These are phyloP conservation scores for Brachionus angularis DNA, from an alignment of 1,140 invertebrate genomes.

Conservation along the genomic window DNA sequence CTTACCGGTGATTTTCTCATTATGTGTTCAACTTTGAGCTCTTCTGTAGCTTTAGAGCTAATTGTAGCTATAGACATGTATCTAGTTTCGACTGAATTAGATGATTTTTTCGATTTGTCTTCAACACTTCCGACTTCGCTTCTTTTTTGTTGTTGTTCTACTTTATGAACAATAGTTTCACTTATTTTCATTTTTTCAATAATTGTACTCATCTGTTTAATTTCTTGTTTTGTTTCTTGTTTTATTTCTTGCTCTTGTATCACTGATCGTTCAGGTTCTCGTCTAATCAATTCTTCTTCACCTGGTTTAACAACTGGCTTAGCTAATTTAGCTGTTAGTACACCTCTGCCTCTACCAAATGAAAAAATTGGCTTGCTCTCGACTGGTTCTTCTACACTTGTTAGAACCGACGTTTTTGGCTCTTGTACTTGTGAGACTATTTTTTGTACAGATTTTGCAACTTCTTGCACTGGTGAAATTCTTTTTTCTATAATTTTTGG, in stretches of 20 bases:
- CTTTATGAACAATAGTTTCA: no score
- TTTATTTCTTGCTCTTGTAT: neutral
- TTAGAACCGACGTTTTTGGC: neutral
- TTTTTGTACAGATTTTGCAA: no score
- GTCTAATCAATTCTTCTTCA: neutral
- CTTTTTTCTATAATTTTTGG: no score
- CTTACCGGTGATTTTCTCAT: constrained; percentile 1
- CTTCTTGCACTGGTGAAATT: no score
- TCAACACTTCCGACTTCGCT: constrained; percentile 11
- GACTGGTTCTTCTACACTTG: neutral
- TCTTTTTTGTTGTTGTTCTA: constrained; percentile 7
- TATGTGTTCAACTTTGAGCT: constrained; percentile 31
- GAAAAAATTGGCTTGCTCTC: neutral
- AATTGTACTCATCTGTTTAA: neutral
- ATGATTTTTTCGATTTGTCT: neutral
- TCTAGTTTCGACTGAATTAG: neutral
- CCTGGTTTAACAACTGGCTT: neutral
- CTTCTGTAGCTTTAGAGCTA: constrained; percentile 18
- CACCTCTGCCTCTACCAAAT: neutral
- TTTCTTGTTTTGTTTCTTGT: neutral
- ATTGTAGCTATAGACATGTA: constrained; percentile 1
- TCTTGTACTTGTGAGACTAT: no score
- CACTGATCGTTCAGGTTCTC: neutral
- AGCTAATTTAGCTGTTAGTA: neutral
- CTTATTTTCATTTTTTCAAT: neutral